Conservation (phyloP, 2,888 invertebrate genomes). For the Thymelicus sylvestris region DNA sequence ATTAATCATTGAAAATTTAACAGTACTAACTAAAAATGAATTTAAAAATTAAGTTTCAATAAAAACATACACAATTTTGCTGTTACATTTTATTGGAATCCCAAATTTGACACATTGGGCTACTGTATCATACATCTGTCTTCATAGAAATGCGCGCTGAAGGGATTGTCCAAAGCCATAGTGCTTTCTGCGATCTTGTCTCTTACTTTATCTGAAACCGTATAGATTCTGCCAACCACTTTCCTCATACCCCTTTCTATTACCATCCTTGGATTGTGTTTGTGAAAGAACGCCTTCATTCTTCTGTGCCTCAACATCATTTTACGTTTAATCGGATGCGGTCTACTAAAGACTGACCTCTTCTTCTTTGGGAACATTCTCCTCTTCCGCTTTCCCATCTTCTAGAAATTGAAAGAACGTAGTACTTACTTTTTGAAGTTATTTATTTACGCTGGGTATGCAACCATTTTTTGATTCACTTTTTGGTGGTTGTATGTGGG, state of each 20-base stretch:
- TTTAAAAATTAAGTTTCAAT: not conserved
- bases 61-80: slow-evolving; percentile 9
- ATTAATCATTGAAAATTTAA: no score
- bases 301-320: slow-evolving; percentile 60
- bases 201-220: slow-evolving; percentile 64
- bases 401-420: slow-evolving; percentile 26
- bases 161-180: slow-evolving; percentile 63
- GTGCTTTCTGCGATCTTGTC: slow-evolving; percentile 69
- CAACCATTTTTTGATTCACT: slow-evolving; percentile 19
- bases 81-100: slow-evolving; percentile 25
- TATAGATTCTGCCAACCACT: slow-evolving; percentile 63
- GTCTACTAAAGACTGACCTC: slow-evolving; percentile 65
- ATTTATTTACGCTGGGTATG: slow-evolving; percentile 10
- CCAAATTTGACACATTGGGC: slow-evolving; percentile 12
- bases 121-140: slow-evolving; percentile 66
- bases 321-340: slow-evolving; percentile 66
- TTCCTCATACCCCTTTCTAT: slow-evolving; percentile 57
- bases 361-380: slow-evolving; percentile 63
- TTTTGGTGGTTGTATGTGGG: slow-evolving; percentile 10
- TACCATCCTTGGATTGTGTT: slow-evolving; percentile 56
- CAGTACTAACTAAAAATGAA: no score
- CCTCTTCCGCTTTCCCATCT: slow-evolving; percentile 61
- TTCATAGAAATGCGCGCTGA: slow-evolving; percentile 68
- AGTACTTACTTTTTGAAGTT: slow-evolving; percentile 7
- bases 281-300: slow-evolving; percentile 65